phyloP scores from a whole-genome alignment of 2,113 vertebrate genomes.

The Odontophorus gujanensis region DNA sequence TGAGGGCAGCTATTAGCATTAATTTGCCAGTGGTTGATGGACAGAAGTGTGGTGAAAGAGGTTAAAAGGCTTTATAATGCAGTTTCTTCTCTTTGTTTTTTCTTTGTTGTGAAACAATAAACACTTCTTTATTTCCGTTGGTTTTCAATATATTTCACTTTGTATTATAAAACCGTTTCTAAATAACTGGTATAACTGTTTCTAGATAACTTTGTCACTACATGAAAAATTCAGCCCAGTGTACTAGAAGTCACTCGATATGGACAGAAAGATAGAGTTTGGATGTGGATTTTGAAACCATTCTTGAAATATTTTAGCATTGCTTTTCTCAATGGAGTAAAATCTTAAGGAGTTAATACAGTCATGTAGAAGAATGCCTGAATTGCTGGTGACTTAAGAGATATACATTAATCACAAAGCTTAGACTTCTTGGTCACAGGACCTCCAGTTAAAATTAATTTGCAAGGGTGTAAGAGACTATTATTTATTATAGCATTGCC shows the following conservation, averaged over 20 bases:
- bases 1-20: slow-evolving; percentile 79
- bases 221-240: neutral
- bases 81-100: neutral
- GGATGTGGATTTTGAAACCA: neutral
- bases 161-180: neutral
- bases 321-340: neutral
- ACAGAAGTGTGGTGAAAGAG: neutral
- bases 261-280: neutral
- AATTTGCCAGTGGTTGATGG: slow-evolving; percentile 28
- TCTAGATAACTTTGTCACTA: neutral
- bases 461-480: neutral
- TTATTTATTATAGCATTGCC: too few species aligned
- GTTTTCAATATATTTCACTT: neutral
- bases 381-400: neutral
- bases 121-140: neutral
- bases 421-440: neutral
- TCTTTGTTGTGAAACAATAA: neutral
- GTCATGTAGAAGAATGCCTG: neutral
- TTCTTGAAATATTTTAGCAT: neutral
- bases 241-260: neutral
- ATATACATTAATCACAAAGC: neutral
- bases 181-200: neutral
- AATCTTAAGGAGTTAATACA: neutral
- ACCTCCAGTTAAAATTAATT: neutral
- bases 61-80: neutral